Percentiles rank a stretch among this genome's conserved stretches.
Evolutionary conservation across 2,113 vertebrate genomes (phyloP).

Genomic region (Dicerorhinus sumatrensis): DNA sequence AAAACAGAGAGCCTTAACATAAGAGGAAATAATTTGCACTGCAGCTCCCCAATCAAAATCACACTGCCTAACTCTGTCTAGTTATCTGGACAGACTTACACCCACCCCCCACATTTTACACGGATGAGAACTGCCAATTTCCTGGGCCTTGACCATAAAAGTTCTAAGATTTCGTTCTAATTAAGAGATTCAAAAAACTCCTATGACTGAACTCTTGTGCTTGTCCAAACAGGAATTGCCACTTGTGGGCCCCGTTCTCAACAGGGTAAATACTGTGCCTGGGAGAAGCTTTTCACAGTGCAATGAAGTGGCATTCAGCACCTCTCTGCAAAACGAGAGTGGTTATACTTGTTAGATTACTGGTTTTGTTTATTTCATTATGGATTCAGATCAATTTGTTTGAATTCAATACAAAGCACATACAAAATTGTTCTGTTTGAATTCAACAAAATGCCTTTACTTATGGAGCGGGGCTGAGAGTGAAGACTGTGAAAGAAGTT

Average conservation of each 20-base stretch:
- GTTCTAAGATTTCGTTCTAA: neutral
- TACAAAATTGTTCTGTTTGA: neutral
- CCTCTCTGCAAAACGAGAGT: neutral
- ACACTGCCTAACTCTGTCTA: neutral
- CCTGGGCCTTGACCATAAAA: neutral
- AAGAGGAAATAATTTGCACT: neutral
- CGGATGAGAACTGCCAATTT: neutral
- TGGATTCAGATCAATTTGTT: neutral
- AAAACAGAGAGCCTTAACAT: neutral
- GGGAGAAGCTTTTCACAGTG: neutral
- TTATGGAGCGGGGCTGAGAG: neutral
- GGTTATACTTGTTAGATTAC: neutral
- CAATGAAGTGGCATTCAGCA: fast-evolving
- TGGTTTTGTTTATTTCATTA: neutral
- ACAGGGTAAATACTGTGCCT: too few species aligned
- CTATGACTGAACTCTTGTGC: neutral
- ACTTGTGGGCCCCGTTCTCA: neutral
- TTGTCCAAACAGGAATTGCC: neutral
- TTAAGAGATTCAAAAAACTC: neutral
- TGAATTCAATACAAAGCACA: neutral
- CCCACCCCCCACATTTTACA: neutral
- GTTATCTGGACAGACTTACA: neutral
- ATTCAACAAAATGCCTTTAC: neutral
- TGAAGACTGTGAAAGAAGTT: neutral
- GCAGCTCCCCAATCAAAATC: neutral